Base-by-base conservation (phyloP, 2,797 vertebrate species). In the Centropyge bicolor region DNA sequence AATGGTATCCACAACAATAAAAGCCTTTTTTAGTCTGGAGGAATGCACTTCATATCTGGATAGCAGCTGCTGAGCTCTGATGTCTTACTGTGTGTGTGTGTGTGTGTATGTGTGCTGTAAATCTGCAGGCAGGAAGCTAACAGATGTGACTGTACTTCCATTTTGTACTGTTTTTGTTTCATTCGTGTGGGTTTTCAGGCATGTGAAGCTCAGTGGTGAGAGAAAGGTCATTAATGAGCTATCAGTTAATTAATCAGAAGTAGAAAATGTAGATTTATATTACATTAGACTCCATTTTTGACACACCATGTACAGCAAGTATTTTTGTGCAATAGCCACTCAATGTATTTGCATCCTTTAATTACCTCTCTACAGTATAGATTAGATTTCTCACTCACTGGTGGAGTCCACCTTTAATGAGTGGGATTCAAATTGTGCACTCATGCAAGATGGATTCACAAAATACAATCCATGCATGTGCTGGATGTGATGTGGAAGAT, bases 31-130 rank as follows among this genome's bases (percentile, higher is more conserved):
- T 60, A 78, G 73, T 82, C 70, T 81, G 70, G 64, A 91, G 81
- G 86, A 94, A 94, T 92, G 91, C 77, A 85, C 81, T 87, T 86
- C 74, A 92, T 92, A 89, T 94, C 91, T 94, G 92, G 86, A 76
- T 35, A 84, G 86, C 92, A 92, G 90, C 92, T 93, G 90, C 74
- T 71, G 74, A 74, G 69, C 64, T 46, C 54, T 71, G 56, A 41
- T 70, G 68, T 72, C 60, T 67, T 20, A 45, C 11, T 57, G 52
- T 60, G 70, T 56, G 62, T 52, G 46, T 70, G 43, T 74, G 74
- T 70, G 16, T 72, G 56, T 63, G 54, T 38, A 22, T 36, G 59
- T n/a, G 24, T 7, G 69, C 43, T 82, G 41, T 75, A 76, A 74
- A 77, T 89, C 80, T 87, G 78, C 59, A 61, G 57, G 31, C 80